Percentiles rank a stretch among this genome's conserved stretches.
Evolutionary conservation across 2,797 vertebrate species (phyloP).

Genomic region (Apodemus agrarius): DNA sequence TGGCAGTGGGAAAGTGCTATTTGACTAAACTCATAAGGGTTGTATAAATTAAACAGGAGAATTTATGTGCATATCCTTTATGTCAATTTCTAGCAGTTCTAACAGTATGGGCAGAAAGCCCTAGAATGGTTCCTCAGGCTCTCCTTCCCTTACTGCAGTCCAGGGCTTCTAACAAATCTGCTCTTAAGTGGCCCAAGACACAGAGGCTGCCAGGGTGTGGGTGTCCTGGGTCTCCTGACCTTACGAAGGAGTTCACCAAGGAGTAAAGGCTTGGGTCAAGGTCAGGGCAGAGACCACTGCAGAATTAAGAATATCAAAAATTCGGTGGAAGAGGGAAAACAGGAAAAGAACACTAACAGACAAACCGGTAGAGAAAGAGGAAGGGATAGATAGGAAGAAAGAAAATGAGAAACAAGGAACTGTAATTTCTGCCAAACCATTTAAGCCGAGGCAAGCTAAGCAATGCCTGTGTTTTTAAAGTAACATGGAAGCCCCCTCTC

Average conservation of each 20-base stretch:
- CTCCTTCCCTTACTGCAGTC: background rate
- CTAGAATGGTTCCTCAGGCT: background rate
- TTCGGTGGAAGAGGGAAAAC: background rate
- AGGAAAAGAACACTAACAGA: background rate
- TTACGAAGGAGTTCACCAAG: background rate
- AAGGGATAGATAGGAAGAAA: background rate
- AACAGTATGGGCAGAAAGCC: slow-evolving; percentile 4
- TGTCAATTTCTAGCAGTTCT: background rate
- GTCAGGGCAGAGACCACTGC: background rate
- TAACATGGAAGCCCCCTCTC: background rate
- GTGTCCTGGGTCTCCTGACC: background rate
- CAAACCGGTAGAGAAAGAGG: background rate
- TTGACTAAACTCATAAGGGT: slow-evolving; percentile 48
- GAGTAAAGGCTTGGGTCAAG: background rate
- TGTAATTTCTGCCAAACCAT: background rate
- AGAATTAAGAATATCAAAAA: background rate
- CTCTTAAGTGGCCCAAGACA: background rate
- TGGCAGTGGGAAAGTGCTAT: slow-evolving; percentile 69
- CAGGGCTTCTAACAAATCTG: background rate
- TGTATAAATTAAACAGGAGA: slow-evolving; percentile 68
- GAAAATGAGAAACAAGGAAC: background rate
- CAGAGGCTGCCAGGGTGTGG: background rate
- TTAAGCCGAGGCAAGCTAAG: background rate
- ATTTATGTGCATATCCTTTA: slow-evolving; percentile 30
- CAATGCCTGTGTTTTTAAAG: slow-evolving; percentile 21